Percentiles rank a stretch among this genome's conserved stretches.
Evolutionary conservation across 2,113 vertebrate species (phyloP).

Genomic region (Ctenomys sociabilis): DNA sequence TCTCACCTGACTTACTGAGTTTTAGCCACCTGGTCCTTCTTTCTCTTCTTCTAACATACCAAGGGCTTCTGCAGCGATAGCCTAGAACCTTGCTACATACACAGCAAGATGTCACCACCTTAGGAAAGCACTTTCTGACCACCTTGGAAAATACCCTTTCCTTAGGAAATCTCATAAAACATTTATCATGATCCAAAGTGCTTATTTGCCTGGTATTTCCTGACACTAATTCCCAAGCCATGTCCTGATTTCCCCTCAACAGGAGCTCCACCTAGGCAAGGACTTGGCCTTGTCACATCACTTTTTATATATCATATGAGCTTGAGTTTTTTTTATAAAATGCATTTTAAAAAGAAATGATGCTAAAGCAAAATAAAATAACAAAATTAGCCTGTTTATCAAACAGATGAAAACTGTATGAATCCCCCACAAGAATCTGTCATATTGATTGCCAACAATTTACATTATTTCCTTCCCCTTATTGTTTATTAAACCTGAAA

Average conservation of each 20-base stretch:
- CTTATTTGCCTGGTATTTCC: not conserved
- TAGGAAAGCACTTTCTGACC: constrained; percentile 17
- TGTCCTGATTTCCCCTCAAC: not conserved
- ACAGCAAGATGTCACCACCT: constrained; percentile 37
- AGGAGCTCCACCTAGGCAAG: not conserved
- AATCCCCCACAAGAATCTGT: constrained; percentile 3
- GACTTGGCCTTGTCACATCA: not conserved
- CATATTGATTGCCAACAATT: not conserved
- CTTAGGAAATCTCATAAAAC: not conserved
- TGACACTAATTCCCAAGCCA: not conserved
- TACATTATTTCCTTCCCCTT: not conserved
- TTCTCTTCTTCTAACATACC: not conserved
- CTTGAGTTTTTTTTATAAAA: constrained; percentile 34
- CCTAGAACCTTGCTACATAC: not conserved
- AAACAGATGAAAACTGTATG: not conserved
- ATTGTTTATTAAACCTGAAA: constrained; percentile 36
- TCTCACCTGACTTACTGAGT: not conserved
- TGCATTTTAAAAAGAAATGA: not conserved
- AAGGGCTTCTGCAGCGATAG: not conserved
- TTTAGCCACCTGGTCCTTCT: not conserved
- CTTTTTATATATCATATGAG: constrained; percentile 15
- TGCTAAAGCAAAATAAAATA: constrained; percentile 22
- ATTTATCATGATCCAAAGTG: not conserved
- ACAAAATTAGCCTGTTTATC: constrained; percentile 1
- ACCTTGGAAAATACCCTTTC: not conserved